These are phyloP conservation scores for Agriopis aurantiaria DNA, from an alignment of 2,888 invertebrate species.

Conservation along the genomic window DNA sequence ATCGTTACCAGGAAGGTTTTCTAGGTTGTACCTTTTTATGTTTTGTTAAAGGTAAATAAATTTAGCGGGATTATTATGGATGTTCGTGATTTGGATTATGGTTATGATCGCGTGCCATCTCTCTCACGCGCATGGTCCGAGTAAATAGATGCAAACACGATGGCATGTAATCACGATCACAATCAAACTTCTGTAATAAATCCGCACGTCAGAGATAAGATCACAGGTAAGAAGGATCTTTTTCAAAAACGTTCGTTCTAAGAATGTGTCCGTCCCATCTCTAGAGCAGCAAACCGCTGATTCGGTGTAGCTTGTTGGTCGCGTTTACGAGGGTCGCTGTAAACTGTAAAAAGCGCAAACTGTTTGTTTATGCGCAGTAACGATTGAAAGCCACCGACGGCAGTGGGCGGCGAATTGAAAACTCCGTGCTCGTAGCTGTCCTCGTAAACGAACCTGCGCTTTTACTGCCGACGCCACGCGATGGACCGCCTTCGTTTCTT, in stretches of 20 bases:
- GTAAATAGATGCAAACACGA: no score
- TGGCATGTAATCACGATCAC: no score
- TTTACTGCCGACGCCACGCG: constrained; percentile 60
- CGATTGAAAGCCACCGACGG: constrained; percentile 53
- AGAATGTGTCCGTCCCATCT: constrained; percentile 46
- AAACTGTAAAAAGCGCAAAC: constrained; percentile 82
- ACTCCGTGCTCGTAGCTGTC: constrained; percentile 51
- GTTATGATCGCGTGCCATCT: no score
- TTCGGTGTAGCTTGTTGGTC: constrained; percentile 75
- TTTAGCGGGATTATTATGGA: not conserved
- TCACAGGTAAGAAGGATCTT: not conserved
- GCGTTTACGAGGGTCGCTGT: constrained; percentile 82
- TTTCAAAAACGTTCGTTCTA: not conserved
- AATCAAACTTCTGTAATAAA: not conserved
- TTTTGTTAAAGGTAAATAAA: not conserved
- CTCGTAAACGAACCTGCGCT: constrained; percentile 71
- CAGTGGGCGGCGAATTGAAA: constrained; percentile 66
- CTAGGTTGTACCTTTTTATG: no score
- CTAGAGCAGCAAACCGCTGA: constrained; percentile 72
- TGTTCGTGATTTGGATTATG: no score
- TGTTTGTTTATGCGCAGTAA: constrained; percentile 81
- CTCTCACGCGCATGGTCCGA: no score
- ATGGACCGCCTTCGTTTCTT: constrained; percentile 36
- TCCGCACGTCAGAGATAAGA: not conserved
- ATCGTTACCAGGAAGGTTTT: not conserved